A percentile compares a stretch with the other conserved stretches of the same genome.
phyloP scores from a whole-genome alignment of 2,888 invertebrate genomes.

The Latheticus oryzae region DNA sequence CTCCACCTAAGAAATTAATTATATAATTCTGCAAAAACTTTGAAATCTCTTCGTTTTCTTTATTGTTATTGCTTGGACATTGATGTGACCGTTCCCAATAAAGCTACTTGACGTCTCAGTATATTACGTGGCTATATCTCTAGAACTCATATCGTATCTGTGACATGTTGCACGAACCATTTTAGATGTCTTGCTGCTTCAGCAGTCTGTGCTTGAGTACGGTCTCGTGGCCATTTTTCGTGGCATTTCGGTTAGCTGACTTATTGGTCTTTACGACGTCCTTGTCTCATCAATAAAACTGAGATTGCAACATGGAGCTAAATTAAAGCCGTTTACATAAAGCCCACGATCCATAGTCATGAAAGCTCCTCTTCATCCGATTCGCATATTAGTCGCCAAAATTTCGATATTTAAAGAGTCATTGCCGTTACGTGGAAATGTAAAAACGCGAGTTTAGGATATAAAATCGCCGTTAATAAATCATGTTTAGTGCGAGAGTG shows the following conservation, averaged over 20 bases:
- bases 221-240: conserved; percentile 13
- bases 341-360: conserved; percentile 9
- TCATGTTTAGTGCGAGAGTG: conserved; percentile 27
- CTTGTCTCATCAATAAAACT: conserved; percentile 16
- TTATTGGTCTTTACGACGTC: conserved; percentile 16
- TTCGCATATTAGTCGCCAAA: conserved; percentile 17
- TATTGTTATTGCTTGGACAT: conserved; percentile 9
- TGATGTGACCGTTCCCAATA: conserved; percentile 5
- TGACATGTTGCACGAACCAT: conserved; percentile 21
- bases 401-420: conserved; percentile 28
- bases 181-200: conserved; percentile 25
- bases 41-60: too few species aligned
- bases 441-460: conserved; percentile 19
- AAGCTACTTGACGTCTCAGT: conserved; percentile 9
- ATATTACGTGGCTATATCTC: conserved; percentile 17
- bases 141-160: conserved; percentile 26
- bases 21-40: too few species aligned
- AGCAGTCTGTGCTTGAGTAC: conserved; percentile 15
- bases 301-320: conserved; percentile 28
- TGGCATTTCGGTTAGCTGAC: conserved; percentile 17
- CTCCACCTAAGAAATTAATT: too few species aligned
- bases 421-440: conserved; percentile 21
- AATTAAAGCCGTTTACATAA: conserved; percentile 32
- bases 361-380: conserved; percentile 13
- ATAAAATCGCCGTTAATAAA: conserved; percentile 18